Evolutionary conservation across 1,140 invertebrate species (phyloP).

Genomic region (Pogonomyrmex californicus): DNA sequence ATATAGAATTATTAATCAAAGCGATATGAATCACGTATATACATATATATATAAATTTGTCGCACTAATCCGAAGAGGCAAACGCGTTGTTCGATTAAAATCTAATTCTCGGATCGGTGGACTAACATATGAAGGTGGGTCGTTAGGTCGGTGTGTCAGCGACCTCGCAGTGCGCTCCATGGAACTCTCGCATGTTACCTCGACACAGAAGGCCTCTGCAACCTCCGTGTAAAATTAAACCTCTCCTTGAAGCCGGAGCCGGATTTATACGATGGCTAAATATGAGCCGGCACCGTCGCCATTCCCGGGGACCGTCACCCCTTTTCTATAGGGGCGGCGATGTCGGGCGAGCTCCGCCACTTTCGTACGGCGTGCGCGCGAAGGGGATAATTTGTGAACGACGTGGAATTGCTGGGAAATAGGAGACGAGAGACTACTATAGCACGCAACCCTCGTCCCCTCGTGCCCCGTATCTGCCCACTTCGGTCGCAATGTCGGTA

Average conservation of each 20-base stretch:
- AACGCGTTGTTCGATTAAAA: conserved; percentile 30
- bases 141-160: conserved; percentile 74
- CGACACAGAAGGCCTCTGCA: conserved; percentile 58
- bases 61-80: neutral
- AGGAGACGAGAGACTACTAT: conserved; percentile 71
- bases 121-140: conserved; percentile 48
- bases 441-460: conserved; percentile 20
- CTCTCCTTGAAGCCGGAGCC: conserved; percentile 68
- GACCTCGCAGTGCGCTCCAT: conserved; percentile 52
- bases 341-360: conserved; percentile 57
- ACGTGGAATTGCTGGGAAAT: conserved; percentile 74
- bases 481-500: conserved; percentile 27
- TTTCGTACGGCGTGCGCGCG: conserved; percentile 63
- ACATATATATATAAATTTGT: neutral
- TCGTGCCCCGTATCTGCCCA: conserved; percentile 49
- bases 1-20: neutral
- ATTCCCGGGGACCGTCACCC: conserved; percentile 60
- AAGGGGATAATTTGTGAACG: conserved; percentile 76
- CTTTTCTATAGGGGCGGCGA: conserved; percentile 51
- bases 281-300: conserved; percentile 72
- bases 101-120: conserved; percentile 19
- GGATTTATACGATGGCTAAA: conserved; percentile 78
- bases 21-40: neutral
- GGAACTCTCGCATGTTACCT: conserved; percentile 68
- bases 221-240: conserved; percentile 77